Evolutionary conservation across 2,113 vertebrate species (phyloP).

Genomic region (Emydocephalus ijimae): DNA sequence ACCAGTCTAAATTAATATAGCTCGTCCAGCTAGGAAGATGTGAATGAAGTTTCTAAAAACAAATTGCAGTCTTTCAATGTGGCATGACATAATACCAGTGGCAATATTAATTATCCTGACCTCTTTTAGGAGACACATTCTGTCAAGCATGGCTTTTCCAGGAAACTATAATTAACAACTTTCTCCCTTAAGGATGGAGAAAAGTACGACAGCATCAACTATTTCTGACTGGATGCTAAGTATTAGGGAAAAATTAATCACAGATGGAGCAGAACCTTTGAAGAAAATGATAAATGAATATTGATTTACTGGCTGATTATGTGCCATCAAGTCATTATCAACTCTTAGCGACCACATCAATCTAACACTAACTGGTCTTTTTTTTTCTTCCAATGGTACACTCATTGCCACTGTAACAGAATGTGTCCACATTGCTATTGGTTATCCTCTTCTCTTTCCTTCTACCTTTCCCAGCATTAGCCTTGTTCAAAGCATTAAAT

Average conservation of each 20-base stretch:
- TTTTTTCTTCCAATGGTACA: background rate
- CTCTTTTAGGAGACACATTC: background rate
- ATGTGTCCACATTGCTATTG: background rate
- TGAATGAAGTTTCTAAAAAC: background rate
- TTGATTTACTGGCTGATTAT: background rate
- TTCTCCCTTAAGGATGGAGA: background rate
- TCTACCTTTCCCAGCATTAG: background rate
- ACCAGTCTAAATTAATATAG: background rate
- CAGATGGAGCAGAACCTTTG: background rate
- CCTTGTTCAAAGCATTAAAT: background rate
- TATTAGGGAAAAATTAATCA: background rate
- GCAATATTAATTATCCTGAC: background rate
- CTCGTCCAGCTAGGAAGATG: background rate
- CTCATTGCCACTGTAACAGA: background rate
- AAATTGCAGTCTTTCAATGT: background rate
- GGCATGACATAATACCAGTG: background rate
- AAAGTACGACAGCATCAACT: background rate
- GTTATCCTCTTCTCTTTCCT: background rate
- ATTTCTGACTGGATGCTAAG: background rate
- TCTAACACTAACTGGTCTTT: background rate
- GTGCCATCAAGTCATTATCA: too few relatives aligned
- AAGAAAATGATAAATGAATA: background rate
- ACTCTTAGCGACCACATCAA: too few relatives aligned
- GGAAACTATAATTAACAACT: background rate
- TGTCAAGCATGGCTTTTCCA: background rate